A percentile compares a stretch with the other conserved stretches of the same genome.
Evolutionary conservation across 2,113 vertebrate genomes (phyloP).

Genomic region (Eptesicus fuscus): DNA sequence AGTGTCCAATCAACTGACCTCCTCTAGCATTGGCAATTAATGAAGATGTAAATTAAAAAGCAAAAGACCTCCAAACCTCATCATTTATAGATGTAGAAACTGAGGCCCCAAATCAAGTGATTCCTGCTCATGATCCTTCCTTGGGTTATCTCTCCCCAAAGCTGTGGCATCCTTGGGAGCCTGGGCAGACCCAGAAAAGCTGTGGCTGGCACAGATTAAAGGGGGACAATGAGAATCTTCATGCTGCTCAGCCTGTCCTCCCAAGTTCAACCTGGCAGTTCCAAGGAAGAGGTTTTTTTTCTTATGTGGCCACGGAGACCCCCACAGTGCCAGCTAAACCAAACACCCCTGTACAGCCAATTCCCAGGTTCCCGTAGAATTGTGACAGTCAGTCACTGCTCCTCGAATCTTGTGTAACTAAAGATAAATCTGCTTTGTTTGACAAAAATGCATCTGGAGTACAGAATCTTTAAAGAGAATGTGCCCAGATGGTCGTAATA

Average conservation of each 20-base stretch:
- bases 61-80: neutral
- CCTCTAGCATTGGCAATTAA: neutral
- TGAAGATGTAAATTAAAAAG: neutral
- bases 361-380: neutral
- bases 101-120: neutral
- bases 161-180: neutral
- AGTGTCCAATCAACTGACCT: neutral
- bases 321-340: neutral
- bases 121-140: neutral
- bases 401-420: constrained; percentile 54
- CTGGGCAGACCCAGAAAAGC: neutral
- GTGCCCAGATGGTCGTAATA: constrained; percentile 60
- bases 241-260: rapidly evolving
- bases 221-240: neutral
- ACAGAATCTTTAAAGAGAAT: constrained; percentile 49
- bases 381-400: neutral
- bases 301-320: neutral
- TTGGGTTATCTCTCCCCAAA: neutral
- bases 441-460: constrained; percentile 62
- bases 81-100: neutral
- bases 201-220: no score
- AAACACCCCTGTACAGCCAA: neutral
- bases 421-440: constrained; percentile 68
- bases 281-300: neutral
- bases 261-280: neutral